phyloP scores from a whole-genome alignment of 2,797 vertebrate species.

The Oryzias sinensis region DNA sequence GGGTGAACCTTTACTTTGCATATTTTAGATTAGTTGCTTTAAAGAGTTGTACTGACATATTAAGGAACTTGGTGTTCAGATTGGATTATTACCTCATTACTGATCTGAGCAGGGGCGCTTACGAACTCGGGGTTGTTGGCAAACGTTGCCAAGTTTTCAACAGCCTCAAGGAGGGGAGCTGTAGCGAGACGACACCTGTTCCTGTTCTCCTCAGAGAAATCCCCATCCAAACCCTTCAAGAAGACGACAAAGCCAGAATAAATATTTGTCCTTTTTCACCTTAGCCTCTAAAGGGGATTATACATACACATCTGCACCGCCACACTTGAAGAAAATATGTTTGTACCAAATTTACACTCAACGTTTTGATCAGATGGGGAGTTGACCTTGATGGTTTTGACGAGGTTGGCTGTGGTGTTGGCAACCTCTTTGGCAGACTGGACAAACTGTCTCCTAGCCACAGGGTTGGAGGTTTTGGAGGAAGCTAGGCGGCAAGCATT shows the following conservation, averaged over 20 bases:
- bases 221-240: slow-evolving; percentile 89
- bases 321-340: slow-evolving; percentile 24
- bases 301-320: slow-evolving; percentile 31
- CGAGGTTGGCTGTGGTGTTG: slow-evolving; percentile 98
- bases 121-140: slow-evolving; percentile 97
- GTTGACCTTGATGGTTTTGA: slow-evolving; percentile 98
- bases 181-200: slow-evolving; percentile 90
- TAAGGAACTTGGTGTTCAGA: slow-evolving; percentile 9
- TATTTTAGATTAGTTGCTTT: too few relatives aligned
- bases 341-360: slow-evolving; percentile 60
- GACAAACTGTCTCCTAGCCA: slow-evolving; percentile 96
- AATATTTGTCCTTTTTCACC: slow-evolving; percentile 6
- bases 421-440: slow-evolving; percentile 99
- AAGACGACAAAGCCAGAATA: slow-evolving; percentile 18
- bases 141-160: slow-evolving; percentile 94
- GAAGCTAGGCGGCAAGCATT: slow-evolving; percentile 97
- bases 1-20: too few relatives aligned
- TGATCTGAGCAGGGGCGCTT: slow-evolving; percentile 96
- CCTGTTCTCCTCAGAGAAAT: slow-evolving; percentile 97
- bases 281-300: slow-evolving; percentile 1
- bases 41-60: too few relatives aligned
- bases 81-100: slow-evolving; percentile 83
- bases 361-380: slow-evolving; percentile 70
- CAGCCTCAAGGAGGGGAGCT: slow-evolving; percentile 90
- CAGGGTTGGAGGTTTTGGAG: slow-evolving; percentile 94